Conservation (phyloP, 1,140 invertebrate species). For the Drosophila virilis region DNA sequence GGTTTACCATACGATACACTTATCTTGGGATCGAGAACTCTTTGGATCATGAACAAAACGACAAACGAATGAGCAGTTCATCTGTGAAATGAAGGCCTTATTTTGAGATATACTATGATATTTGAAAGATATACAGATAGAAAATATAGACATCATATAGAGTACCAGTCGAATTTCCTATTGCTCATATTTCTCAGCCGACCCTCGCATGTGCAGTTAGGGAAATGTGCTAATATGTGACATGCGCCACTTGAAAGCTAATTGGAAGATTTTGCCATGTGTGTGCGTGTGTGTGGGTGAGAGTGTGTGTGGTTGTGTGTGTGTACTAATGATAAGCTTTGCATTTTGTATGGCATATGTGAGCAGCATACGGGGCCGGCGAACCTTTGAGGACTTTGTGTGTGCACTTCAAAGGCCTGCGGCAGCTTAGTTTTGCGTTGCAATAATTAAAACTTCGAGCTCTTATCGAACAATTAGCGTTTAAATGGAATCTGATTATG, state of each 20-base stretch:
- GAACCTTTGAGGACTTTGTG: constrained; percentile 36
- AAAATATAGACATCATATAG: too few relatives aligned
- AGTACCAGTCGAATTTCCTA: too few relatives aligned
- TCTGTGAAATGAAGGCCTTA: too few relatives aligned
- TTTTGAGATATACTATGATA: too few relatives aligned
- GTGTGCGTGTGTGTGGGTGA: constrained; percentile 18
- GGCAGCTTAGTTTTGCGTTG: constrained; percentile 4
- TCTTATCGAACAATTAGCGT: constrained; percentile 1
- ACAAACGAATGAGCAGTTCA: too few relatives aligned
- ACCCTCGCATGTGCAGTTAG: constrained; percentile 17
- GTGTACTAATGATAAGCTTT: constrained; percentile 61
- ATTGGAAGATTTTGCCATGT: constrained; percentile 59
- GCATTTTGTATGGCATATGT: constrained; percentile 49
- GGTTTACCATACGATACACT: too few relatives aligned
- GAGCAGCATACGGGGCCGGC: constrained; percentile 40
- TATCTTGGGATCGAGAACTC: too few relatives aligned
- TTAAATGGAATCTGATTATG: background rate
- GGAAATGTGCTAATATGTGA: constrained; percentile 61
- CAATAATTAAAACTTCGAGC: constrained; percentile 53
- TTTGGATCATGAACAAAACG: too few relatives aligned
- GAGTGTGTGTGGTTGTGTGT: constrained; percentile 27
- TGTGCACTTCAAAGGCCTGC: constrained; percentile 40
- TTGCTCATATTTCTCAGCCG: too few relatives aligned
- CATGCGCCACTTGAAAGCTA: constrained; percentile 67
- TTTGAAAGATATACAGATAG: too few relatives aligned